Percentiles rank a stretch among this genome's conserved stretches.
These are phyloP conservation scores for Ichneumon xanthorius DNA, from an alignment of 2,888 invertebrate species.

Conservation along the genomic window DNA sequence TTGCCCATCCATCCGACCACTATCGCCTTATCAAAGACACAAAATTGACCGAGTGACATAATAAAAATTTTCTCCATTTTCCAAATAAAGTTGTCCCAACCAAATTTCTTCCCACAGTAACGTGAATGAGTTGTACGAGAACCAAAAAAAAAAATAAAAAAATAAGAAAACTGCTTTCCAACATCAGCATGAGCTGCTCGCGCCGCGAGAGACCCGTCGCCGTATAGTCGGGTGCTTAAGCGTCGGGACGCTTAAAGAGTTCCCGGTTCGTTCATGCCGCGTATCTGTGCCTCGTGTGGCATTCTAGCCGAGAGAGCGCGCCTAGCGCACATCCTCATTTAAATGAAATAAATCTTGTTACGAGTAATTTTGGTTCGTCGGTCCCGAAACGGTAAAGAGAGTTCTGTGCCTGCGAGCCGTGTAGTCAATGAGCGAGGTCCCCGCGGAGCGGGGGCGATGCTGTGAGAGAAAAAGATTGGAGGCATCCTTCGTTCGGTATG, in stretches of 20 bases:
- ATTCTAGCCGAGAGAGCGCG: slow-evolving; percentile 71
- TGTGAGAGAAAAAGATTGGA: slow-evolving; percentile 43
- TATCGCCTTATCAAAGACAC: background rate
- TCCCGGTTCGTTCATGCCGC: background rate
- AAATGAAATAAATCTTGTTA: slow-evolving; percentile 83
- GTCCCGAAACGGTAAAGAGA: slow-evolving; percentile 65
- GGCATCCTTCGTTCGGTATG: slow-evolving; percentile 45
- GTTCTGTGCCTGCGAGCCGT: slow-evolving; percentile 32
- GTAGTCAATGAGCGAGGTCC: slow-evolving; percentile 3
- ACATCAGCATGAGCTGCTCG: background rate
- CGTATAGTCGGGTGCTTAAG: slow-evolving; percentile 14
- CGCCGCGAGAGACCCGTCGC: background rate
- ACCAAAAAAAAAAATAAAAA: background rate
- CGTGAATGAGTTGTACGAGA: background rate
- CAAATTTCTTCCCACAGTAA: background rate
- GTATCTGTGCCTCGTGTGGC: slow-evolving; percentile 26
- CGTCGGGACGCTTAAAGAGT: slow-evolving; percentile 27
- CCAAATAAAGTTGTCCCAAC: background rate
- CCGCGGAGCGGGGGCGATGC: slow-evolving; percentile 11
- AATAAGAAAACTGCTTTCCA: background rate
- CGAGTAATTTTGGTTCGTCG: slow-evolving; percentile 79
- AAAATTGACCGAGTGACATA: background rate
- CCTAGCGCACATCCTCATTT: slow-evolving; percentile 82
- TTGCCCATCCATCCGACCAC: too few relatives aligned
- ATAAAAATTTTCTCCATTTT: background rate